Conservation (phyloP, 2,888 invertebrate species). For the Polydrusus pterygomalis region DNA sequence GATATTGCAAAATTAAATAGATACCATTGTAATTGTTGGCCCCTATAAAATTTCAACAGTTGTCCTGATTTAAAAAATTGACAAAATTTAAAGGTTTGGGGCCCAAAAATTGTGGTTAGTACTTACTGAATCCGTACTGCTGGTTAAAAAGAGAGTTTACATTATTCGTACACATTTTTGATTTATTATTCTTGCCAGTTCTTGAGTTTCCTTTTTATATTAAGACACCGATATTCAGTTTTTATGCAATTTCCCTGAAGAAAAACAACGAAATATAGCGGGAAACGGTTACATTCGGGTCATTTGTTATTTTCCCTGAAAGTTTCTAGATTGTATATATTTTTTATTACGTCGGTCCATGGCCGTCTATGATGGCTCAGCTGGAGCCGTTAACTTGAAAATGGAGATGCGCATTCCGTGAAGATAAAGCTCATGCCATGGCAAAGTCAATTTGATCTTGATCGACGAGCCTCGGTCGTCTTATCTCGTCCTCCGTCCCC, state of each 20-base stretch:
- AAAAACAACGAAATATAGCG: slow-evolving; percentile 18
- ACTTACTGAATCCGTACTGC: slow-evolving; percentile 59
- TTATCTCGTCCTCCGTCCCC: no score
- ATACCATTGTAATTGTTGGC: no score
- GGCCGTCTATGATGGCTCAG: no score
- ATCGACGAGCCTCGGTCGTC: no score
- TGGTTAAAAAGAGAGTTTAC: slow-evolving; percentile 56
- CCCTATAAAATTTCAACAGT: no score
- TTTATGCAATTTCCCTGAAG: background rate
- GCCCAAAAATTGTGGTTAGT: slow-evolving; percentile 36
- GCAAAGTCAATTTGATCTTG: no score
- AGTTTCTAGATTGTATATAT: background rate
- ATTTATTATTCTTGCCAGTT: background rate
- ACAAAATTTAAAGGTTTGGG: background rate
- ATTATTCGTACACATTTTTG: slow-evolving; percentile 52
- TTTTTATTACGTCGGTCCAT: background rate
- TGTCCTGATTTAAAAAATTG: no score
- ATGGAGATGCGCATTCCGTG: no score
- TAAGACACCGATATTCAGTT: background rate
- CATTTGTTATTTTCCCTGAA: slow-evolving; percentile 6
- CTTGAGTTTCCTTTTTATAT: background rate
- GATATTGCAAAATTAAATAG: no score
- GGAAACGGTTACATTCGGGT: slow-evolving; percentile 34
- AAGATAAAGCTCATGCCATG: no score
- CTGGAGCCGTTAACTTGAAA: no score